Evolutionary conservation across 2,113 vertebrate species (phyloP).

Genomic region (Nymphicus hollandicus): DNA sequence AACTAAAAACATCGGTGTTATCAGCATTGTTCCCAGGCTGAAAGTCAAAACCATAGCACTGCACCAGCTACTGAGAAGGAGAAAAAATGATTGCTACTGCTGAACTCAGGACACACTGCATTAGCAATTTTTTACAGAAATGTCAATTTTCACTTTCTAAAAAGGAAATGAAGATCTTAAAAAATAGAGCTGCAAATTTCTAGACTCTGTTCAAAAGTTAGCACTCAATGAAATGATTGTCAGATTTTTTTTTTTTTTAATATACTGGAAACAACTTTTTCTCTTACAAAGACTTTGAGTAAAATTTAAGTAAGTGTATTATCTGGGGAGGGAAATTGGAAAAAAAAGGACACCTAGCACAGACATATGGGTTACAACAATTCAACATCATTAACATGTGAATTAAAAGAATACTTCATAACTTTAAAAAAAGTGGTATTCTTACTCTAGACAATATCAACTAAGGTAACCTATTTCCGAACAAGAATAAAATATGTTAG

Average conservation of each 20-base stretch:
- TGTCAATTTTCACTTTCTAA: not conserved
- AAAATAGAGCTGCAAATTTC: not conserved
- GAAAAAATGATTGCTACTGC: no score
- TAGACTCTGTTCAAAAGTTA: not conserved
- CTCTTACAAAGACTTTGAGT: not conserved
- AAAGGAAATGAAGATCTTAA: not conserved
- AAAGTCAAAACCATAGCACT: no score
- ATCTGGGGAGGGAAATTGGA: rapidly evolving
- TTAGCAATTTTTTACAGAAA: not conserved
- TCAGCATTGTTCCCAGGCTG: no score
- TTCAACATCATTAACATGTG: not conserved
- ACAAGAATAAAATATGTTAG: not conserved
- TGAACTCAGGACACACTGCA: no score
- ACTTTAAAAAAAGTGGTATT: not conserved
- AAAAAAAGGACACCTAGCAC: not conserved
- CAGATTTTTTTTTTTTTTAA: not conserved
- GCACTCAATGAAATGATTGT: not conserved
- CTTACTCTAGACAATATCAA: not conserved
- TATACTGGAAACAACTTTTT: not conserved
- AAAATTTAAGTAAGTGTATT: not conserved
- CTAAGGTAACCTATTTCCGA: not conserved
- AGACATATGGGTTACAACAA: not conserved
- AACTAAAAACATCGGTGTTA: no score
- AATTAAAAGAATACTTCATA: not conserved
- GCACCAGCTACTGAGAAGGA: no score